Percentiles rank a stretch among this genome's conserved stretches.
phyloP scores from a whole-genome alignment of 2,888 invertebrate genomes.

The Oxytorus armatus region DNA sequence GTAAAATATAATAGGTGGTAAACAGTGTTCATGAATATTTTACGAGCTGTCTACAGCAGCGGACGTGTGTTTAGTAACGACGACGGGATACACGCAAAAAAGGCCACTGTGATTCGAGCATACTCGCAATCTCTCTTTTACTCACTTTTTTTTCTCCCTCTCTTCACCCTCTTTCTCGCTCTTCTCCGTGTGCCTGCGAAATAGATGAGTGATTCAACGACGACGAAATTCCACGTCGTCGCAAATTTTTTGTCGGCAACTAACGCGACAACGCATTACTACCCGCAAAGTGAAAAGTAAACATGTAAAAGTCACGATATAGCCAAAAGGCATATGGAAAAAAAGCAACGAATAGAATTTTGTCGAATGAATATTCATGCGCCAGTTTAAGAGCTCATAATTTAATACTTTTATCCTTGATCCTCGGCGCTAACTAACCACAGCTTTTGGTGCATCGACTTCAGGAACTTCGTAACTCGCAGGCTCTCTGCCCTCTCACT shows the following conservation, averaged over 20 bases:
- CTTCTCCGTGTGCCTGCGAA: slow-evolving; percentile 18
- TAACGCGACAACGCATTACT: slow-evolving; percentile 31
- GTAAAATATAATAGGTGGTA: slow-evolving; percentile 73
- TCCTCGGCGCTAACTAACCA: slow-evolving; percentile 49
- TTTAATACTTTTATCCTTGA: slow-evolving; percentile 61
- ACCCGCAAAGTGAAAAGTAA: slow-evolving; percentile 46
- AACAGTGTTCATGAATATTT: slow-evolving; percentile 74
- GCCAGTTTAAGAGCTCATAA: slow-evolving; percentile 54
- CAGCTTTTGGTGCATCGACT: slow-evolving; percentile 61
- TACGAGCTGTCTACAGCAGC: slow-evolving; percentile 67
- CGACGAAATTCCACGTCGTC: slow-evolving; percentile 40
- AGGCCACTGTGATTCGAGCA: slow-evolving; percentile 46
- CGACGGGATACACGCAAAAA: slow-evolving; percentile 43
- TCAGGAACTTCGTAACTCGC: slow-evolving; percentile 49
- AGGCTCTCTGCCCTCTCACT: neutral
- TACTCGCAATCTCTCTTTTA: slow-evolving; percentile 29
- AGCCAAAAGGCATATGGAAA: slow-evolving; percentile 15
- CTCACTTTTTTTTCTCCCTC: slow-evolving; percentile 9
- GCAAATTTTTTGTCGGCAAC: slow-evolving; percentile 42
- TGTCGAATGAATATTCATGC: slow-evolving; percentile 64
- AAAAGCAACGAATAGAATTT: slow-evolving; percentile 32
- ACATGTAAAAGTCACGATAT: slow-evolving; percentile 10
- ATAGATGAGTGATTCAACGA: slow-evolving; percentile 63
- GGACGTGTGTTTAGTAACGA: slow-evolving; percentile 42
- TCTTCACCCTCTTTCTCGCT: neutral